phyloP scores from a whole-genome alignment of 2,797 vertebrate species.

The Leuciscus waleckii region DNA sequence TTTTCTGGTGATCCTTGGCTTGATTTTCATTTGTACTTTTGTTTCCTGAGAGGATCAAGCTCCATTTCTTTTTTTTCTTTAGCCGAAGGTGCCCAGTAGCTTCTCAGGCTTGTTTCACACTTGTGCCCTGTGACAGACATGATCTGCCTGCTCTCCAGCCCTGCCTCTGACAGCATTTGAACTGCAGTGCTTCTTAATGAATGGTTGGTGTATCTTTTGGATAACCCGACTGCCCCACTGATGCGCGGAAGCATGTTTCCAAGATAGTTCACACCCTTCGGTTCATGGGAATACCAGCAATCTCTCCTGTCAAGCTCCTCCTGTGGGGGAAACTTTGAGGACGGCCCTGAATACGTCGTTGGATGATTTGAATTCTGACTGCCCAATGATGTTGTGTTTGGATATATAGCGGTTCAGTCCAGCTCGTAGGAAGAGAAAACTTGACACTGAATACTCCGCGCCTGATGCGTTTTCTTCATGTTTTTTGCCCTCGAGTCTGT shows the following conservation, averaged over 20 bases:
- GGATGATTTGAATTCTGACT: neutral
- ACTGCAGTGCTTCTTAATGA: constrained; percentile 1
- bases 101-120: neutral
- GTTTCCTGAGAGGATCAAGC: neutral
- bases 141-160: constrained; percentile 23
- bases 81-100: neutral
- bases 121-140: neutral
- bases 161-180: neutral
- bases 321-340: neutral
- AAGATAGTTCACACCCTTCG: neutral
- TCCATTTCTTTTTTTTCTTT: neutral
- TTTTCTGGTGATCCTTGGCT: neutral
- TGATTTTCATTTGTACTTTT: neutral
- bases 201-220: neutral
- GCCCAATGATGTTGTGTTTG: neutral
- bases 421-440: neutral
- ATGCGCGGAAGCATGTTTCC: neutral
- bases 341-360: neutral
- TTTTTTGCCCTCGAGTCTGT: too few species aligned
- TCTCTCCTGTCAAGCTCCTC: neutral
- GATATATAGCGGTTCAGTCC: neutral
- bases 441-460: neutral
- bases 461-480: neutral
- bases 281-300: neutral
- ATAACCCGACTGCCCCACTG: neutral